A percentile compares a stretch with the other conserved stretches of the same genome.
Conservation (phyloP, 2,797 vertebrate genomes). For the Nyctibius grandis region DNA sequence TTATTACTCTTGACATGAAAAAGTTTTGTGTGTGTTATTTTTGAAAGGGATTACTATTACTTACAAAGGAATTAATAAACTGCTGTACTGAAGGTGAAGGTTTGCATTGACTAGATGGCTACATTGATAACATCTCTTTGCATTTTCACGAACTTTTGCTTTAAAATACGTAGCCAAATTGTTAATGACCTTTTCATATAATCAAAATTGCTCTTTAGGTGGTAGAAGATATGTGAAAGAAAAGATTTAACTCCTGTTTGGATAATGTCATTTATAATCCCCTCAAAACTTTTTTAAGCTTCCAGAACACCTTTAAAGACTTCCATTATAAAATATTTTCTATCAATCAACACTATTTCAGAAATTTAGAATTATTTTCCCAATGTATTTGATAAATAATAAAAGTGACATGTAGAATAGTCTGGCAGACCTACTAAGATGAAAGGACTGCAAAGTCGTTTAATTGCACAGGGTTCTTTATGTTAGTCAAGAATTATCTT, state of each 20-base stretch:
- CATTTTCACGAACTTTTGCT: not conserved
- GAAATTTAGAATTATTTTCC: not conserved
- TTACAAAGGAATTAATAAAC: not conserved
- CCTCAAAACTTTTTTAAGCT: not conserved
- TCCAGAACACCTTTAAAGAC: not conserved
- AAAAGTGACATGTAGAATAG: not conserved
- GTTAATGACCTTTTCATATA: not conserved
- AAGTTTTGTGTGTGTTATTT: not conserved
- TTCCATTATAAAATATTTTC: not conserved
- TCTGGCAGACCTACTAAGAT: not conserved
- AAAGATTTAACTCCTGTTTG: not conserved
- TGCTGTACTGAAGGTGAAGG: not conserved
- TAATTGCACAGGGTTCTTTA: not conserved
- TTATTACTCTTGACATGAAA: not conserved
- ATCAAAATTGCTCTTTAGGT: not conserved
- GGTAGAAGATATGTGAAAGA: not conserved
- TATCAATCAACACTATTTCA: not conserved
- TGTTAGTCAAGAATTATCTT: not conserved
- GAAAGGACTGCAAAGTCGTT: not conserved
- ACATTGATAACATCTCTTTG: not conserved
- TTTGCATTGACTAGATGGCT: not conserved
- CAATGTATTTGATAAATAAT: not conserved
- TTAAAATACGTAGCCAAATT: not conserved
- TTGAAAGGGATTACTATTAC: not conserved
- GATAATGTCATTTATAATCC: not conserved